Evolutionary conservation across 2,113 vertebrate species (phyloP).

Genomic region (Lepus timidus): DNA sequence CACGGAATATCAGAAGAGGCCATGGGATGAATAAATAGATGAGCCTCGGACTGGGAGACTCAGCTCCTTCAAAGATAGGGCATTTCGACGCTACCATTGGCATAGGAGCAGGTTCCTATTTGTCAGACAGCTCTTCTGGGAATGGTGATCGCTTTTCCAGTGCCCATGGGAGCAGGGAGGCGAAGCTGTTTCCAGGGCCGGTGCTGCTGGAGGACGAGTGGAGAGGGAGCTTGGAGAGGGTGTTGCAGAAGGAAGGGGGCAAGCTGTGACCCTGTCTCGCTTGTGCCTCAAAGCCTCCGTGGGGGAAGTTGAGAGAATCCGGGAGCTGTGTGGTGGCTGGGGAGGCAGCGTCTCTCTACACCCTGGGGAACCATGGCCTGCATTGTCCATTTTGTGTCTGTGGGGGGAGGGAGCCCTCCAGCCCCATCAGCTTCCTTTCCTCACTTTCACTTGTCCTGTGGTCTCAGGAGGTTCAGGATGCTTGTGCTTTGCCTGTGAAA

Average conservation of each 20-base stretch:
- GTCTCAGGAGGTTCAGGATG: not conserved
- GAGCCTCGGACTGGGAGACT: not conserved
- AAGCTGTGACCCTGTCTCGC: not conserved
- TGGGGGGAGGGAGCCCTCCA: not conserved
- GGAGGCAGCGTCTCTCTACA: too few relatives aligned
- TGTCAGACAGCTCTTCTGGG: not conserved
- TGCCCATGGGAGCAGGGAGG: not conserved
- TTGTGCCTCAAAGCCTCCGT: not conserved
- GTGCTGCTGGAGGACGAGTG: not conserved
- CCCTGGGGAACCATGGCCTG: not conserved
- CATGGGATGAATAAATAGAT: not conserved
- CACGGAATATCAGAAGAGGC: not conserved
- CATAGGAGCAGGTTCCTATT: not conserved
- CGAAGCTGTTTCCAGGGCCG: not conserved
- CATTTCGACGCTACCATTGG: not conserved
- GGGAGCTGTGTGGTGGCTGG: too few relatives aligned
- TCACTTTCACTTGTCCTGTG: not conserved
- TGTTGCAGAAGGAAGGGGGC: not conserved
- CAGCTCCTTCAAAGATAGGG: not conserved
- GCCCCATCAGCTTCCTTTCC: not conserved
- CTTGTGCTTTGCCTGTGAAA: slow-evolving; percentile 40
- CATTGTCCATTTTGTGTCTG: not conserved
- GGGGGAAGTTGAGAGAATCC: not conserved
- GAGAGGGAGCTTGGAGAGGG: not conserved
- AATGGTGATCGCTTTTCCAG: not conserved